Conservation (phyloP, 2,888 invertebrate species). For the Leucoma salicis region DNA sequence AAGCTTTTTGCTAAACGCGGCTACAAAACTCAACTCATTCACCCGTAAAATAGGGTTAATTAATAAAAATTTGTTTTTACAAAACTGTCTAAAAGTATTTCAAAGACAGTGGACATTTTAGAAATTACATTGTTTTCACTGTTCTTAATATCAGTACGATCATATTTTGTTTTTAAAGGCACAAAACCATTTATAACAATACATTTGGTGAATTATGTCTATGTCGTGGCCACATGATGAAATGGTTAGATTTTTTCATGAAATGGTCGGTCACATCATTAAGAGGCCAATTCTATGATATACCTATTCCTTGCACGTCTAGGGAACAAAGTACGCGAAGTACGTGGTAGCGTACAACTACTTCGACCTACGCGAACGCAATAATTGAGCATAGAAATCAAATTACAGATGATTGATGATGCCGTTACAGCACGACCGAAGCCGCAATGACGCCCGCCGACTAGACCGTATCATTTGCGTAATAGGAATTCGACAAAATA, state of each 20-base stretch:
- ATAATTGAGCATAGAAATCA: constrained; percentile 83
- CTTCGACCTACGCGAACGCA: constrained; percentile 77
- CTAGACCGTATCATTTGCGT: constrained; percentile 74
- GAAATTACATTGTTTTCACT: constrained; percentile 11
- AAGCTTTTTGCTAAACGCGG: constrained; percentile 40
- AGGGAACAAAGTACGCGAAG: constrained; percentile 43
- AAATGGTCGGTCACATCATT: no score
- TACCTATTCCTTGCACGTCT: no score
- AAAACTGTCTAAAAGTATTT: no score
- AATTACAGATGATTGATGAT: constrained; percentile 82
- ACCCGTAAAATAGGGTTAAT: constrained; percentile 43
- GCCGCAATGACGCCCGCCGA: constrained; percentile 71
- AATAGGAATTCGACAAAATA: constrained; percentile 69
- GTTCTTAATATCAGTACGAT: no score
- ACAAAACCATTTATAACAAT: no score
- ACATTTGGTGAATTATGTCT: no score
- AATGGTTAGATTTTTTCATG: no score
- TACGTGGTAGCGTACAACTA: constrained; percentile 61
- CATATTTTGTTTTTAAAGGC: no score
- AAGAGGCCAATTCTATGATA: no score
- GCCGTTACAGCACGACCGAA: constrained; percentile 77
- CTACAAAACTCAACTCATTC: constrained; percentile 37
- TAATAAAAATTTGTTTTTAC: constrained; percentile 33
- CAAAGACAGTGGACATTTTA: no score
- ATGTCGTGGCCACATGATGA: no score